Percentiles rank a stretch among this genome's conserved stretches.
These are phyloP conservation scores for Drosophila paucipuncta DNA, from an alignment of 2,888 invertebrate genomes.

Conservation along the genomic window DNA sequence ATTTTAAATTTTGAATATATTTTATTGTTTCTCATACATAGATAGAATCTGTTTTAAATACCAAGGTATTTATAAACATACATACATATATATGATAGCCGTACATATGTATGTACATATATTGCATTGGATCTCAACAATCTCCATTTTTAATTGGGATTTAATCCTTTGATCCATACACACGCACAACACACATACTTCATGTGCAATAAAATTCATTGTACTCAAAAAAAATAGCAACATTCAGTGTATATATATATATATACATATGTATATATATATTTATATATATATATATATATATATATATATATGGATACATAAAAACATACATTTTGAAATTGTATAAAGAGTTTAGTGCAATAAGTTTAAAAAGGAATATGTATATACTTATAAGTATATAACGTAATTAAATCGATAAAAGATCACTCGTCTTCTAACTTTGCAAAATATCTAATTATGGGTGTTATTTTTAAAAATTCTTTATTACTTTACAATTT, in stretches of 20 bases:
- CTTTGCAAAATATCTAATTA: not conserved
- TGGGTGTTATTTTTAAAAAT: not conserved
- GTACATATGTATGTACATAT: conserved; percentile 2
- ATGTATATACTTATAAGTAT: conserved; percentile 56
- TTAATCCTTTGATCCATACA: conserved; percentile 8
- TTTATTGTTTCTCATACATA: conserved; percentile 3
- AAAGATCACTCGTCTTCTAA: conserved; percentile 16
- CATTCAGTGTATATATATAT: conserved; percentile 17
- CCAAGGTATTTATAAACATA: conserved; percentile 1
- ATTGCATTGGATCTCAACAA: not conserved
- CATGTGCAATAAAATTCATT: conserved; percentile 36
- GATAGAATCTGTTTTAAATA: conserved; percentile 2
- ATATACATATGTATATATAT: not conserved
- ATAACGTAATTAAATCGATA: conserved; percentile 46
- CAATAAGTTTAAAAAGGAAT: conserved; percentile 45
- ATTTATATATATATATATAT: not conserved
- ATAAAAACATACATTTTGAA: conserved; percentile 39
- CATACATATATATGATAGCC: conserved; percentile 1
- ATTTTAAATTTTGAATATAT: not conserved
- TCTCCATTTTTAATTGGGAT: not conserved
- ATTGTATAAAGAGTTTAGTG: conserved; percentile 47
- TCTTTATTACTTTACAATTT: not conserved
- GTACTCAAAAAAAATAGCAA: conserved; percentile 31
- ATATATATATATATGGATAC: not conserved
- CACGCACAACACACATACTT: not conserved